Evolutionary conservation across 2,113 vertebrate genomes (phyloP), one percentile per base, ranked within the genome.

Genomic region (Brachyistius frenatus): DNA sequence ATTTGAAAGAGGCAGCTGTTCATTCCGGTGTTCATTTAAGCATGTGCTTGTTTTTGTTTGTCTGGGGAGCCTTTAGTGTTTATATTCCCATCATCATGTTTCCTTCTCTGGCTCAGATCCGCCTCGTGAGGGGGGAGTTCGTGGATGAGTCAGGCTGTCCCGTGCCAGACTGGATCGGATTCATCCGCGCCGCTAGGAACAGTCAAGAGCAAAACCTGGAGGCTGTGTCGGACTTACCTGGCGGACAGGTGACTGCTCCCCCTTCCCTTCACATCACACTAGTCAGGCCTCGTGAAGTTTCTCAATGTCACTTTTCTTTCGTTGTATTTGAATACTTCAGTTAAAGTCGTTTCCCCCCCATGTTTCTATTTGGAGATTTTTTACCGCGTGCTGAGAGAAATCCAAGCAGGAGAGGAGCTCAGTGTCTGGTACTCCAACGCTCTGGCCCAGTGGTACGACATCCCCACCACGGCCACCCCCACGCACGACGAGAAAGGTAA

Each of bases 401-500:
- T 99, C 77, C 96, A 97, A 49, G 94, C 96, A 1, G 98, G 98
- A 88, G 98, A 99, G 83, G 98, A 99, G 86, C 93, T 99, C 81
- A 96, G 95, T 2, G 98, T 97, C 37, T 99, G 98, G 98, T 99
- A 99, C 86, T 99, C 97, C 76, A 97, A 95, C 88, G 83, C 95
- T 14, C 84, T 99, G 92, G 97, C 98, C 1, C 97, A 99, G 89
- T 99, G 97, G 97, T 98, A 97, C 62, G 96, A 99, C 90, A 96
- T 99, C 52, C 96, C 98, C 3, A 96, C 95, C 13, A 98, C 96
- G 1, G 98, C 98, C 23, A 99, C 98, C 31, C 98, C 98, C 0
- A 99, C 98, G 0, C 98, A 99, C 84, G 97, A 99, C 62, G 98
- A 99, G 80, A 99, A 97, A 98, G 98, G 98, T 99, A 96, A 87